Conservation (phyloP, 1,140 invertebrate species). For the Rhopalosiphum maidis region DNA sequence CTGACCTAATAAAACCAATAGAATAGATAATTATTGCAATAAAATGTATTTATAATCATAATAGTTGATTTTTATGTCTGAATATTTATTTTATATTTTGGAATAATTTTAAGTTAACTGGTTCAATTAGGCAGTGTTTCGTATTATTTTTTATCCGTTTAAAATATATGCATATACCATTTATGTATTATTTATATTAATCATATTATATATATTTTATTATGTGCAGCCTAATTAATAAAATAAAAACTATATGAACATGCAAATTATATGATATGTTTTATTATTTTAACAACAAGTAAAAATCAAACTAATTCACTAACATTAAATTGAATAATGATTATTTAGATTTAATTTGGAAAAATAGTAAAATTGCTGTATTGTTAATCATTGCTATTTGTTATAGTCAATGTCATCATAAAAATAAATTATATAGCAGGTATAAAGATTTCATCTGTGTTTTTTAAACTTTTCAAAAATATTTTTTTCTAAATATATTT, state of each 20-base stretch:
- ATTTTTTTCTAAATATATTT: background rate
- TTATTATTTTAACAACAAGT: background rate
- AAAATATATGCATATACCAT: too few species aligned
- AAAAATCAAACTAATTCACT: background rate
- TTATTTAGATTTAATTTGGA: background rate
- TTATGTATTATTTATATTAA: too few species aligned
- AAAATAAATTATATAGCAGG: background rate
- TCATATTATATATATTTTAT: too few species aligned
- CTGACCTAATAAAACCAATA: background rate
- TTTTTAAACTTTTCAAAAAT: background rate
- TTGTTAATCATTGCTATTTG: background rate
- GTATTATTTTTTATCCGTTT: too few species aligned
- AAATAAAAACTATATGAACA: background rate
- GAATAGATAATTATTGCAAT: background rate
- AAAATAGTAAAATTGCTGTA: background rate
- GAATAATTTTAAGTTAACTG: background rate
- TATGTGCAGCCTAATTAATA: background rate
- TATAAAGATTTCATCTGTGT: background rate
- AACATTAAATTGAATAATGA: background rate
- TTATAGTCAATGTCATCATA: background rate
- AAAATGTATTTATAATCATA: background rate
- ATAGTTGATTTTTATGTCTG: too few species aligned
- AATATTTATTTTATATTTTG: conserved; percentile 3
- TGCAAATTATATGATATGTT: background rate
- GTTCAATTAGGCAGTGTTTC: too few species aligned